Base-by-base conservation (phyloP, 2,113 vertebrate genomes). In the Esox niger region DNA sequence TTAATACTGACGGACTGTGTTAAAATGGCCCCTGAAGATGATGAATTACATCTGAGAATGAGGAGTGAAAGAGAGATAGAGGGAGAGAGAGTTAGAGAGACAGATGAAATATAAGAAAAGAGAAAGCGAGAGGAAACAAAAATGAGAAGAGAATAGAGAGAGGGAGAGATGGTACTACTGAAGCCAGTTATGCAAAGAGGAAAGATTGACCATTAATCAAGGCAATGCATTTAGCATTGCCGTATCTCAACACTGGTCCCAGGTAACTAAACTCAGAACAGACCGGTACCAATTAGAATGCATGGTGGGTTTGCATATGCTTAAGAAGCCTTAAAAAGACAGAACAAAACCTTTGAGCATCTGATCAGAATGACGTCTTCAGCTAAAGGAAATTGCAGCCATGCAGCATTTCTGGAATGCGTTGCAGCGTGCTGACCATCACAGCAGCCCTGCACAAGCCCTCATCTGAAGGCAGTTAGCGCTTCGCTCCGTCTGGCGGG, bases 391-490 rank as follows among this genome's bases (percentile, higher is more conserved):
- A 85, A 81, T 52, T 15, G 20, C 47, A n/a, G 21, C 35, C 58
- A 54, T 69, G 70, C 35, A 15, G 38, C n/a, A 1, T 35, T 21
- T 33, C n/a, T 61, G 59, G 59, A 69, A 47, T 32, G 52, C 25
- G 17, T 57, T 25, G 54, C 52, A 64, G 49, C 57, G 70, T n/a
- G 63, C 49, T 46, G 55, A 38, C 69, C 58, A 59, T 33, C 20
- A n/a, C 79, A 57, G 70, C 49, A 26, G 26, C 3, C 27, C 43
- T 75, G 54, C 38, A 4, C 38, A 43, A 4, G 3, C 17, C 38
- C 38, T 81, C 77, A 84, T 74, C 73, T 79, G 79, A 77, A 73
- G 77, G 64, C 30, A 8, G 69, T 79, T 75, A 73, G 72, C 64
- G 56, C 73, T 49, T 49, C 20, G n/a, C 17, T n/a, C n/a, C 21